A percentile compares a stretch with the other conserved stretches of the same genome.
phyloP scores from a whole-genome alignment of 2,113 vertebrate genomes.

The Paramisgurnus dabryanus region DNA sequence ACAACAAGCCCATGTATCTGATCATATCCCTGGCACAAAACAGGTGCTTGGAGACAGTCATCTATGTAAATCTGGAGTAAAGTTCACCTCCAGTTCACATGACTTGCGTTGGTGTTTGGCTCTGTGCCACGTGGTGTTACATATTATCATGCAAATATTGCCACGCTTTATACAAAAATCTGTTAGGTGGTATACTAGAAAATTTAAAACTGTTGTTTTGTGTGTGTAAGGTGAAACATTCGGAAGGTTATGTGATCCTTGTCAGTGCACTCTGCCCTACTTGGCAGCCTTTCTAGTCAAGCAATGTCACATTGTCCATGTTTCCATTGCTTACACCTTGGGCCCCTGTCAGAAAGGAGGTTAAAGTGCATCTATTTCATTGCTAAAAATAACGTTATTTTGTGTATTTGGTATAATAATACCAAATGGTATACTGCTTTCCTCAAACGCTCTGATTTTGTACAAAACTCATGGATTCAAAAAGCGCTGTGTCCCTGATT shows the following conservation, averaged over 20 bases:
- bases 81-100: constrained; percentile 68
- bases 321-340: neutral
- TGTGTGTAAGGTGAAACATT: neutral
- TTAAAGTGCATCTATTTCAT: too few relatives aligned
- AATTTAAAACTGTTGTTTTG: neutral
- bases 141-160: neutral
- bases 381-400: too few relatives aligned
- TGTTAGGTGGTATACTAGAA: too few relatives aligned
- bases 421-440: too few relatives aligned
- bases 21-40: neutral
- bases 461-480: too few relatives aligned
- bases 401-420: too few relatives aligned
- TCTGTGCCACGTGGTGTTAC: neutral
- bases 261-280: constrained; percentile 36
- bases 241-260: constrained; percentile 28
- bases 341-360: too few relatives aligned
- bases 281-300: constrained; percentile 21
- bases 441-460: too few relatives aligned
- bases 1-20: too few relatives aligned
- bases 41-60: neutral
- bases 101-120: constrained; percentile 13
- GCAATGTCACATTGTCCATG: neutral
- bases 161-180: neutral
- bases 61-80: constrained; percentile 64
- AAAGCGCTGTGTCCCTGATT: too few relatives aligned